Conservation (phyloP, 1,140 invertebrate species). For the Eriosoma lanigerum region DNA sequence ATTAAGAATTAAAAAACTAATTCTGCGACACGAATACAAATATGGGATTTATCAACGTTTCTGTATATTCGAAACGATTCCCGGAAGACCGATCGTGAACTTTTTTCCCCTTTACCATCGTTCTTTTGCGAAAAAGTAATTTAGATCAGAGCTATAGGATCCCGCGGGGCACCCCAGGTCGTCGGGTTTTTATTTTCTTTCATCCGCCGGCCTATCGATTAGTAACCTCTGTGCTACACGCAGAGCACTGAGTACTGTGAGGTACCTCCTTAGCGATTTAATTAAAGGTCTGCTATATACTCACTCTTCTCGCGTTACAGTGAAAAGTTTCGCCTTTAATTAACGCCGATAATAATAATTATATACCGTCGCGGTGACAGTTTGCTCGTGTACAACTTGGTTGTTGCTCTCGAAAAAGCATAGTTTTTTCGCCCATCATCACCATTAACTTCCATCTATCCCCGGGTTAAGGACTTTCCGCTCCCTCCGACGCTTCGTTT, state of each 20-base stretch:
- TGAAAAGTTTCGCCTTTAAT: conserved; percentile 38
- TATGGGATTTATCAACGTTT: conserved; percentile 8
- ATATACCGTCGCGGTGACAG: conserved; percentile 38
- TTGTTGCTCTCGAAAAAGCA: not conserved
- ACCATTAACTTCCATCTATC: not conserved
- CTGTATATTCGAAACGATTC: not conserved
- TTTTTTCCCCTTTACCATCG: not conserved
- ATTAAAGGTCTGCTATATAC: conserved; percentile 17
- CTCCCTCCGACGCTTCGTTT: not conserved
- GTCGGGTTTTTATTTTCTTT: not conserved
- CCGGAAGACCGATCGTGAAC: conserved; percentile 10
- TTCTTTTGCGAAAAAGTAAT: conserved; percentile 27
- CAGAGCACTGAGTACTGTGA: not conserved
- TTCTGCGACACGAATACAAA: not conserved
- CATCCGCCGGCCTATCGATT: conserved; percentile 27
- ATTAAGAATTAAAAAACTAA: conserved; percentile 25
- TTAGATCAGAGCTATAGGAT: conserved; percentile 20
- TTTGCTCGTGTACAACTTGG: not conserved
- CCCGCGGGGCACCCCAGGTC: too few relatives aligned
- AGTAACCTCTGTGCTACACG: not conserved
- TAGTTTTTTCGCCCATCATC: not conserved
- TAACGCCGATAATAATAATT: conserved; percentile 34
- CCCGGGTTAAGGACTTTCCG: not conserved
- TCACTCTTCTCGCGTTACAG: conserved; percentile 14
- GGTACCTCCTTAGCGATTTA: conserved; percentile 23